Base-by-base conservation (phyloP, 2,888 invertebrate species). In the Lasioglossum villosulum region DNA sequence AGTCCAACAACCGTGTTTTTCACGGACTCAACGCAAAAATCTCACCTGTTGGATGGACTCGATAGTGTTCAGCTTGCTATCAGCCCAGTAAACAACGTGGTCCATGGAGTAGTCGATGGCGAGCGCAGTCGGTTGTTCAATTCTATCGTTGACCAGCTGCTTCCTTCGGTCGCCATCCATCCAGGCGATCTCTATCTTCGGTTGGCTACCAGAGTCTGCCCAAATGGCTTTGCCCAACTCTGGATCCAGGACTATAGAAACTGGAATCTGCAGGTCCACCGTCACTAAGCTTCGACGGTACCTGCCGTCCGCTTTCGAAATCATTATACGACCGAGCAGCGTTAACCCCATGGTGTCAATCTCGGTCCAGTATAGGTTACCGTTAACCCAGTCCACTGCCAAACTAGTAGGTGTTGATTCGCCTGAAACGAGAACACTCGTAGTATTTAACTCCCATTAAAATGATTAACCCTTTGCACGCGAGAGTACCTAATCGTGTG, bases 361-460 rank as follows among this genome's bases (percentile, higher is more conserved):
- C 94, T 99, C 99, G 0, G 98, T 97, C 99, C 99, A 99, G 95
- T 99, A 99, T 0, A 99, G 95, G 95, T 99, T 99, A 85, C 98
- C 98, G 10, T 98, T 98, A 30, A 99, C 96, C 97, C 99, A 99
- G 95, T 99, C 99, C 0, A 99, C 97, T 0, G 99, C 98, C 0
- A 99, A 95, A 1, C 98, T 98, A 0, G 98, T 98, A 0, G 99
- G 99, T 94, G 97, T 98, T 0, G 97, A 97, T 90, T 97, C 97
- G 23, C 97, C 98, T 95, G 75, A 0, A 48, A 37, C 16, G 0
- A 68, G 8, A 4, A n/a, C n/a, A 5, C 37, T 68, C n/a, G 27
- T 37, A n/a, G 16, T 14, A 42, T 56, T 70, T 23, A 27, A 52
- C 10, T 19, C 10, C 16, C 6, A 10, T 66, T 42, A 30, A 5